phyloP scores from a whole-genome alignment of 2,113 vertebrate species.

The Callipepla californica region DNA sequence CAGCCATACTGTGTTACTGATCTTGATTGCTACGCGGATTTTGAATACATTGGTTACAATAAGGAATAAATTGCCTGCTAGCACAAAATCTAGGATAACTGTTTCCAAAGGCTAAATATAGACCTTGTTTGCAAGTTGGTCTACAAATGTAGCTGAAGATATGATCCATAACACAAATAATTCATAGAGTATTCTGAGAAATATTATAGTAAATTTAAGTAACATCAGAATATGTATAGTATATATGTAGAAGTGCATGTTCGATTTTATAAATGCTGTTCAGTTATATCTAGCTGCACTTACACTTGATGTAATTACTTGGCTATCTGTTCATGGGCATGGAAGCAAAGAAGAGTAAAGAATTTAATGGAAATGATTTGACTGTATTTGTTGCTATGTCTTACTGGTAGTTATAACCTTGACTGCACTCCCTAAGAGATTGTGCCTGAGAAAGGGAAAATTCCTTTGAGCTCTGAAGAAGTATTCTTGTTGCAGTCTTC shows the following conservation, averaged over 20 bases:
- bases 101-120: not conserved
- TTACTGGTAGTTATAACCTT: not conserved
- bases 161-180: accelerated
- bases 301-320: not conserved
- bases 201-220: not conserved
- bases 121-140: not conserved
- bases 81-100: not conserved
- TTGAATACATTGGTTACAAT: not conserved
- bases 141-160: not conserved
- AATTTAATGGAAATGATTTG: not conserved
- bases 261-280: not conserved
- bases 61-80: not conserved
- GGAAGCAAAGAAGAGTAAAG: not conserved
- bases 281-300: not conserved
- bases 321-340: not conserved
- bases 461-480: not conserved
- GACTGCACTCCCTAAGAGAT: not conserved
- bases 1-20: not conserved
- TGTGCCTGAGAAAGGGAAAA: not conserved
- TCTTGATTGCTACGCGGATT: not conserved
- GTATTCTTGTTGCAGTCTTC: not conserved
- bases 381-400: not conserved
- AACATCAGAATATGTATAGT: not conserved
- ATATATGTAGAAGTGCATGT: accelerated
- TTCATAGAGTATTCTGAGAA: not conserved